These are phyloP conservation scores for Microtus richardsoni DNA, from an alignment of 2,113 vertebrate genomes.

Conservation along the genomic window DNA sequence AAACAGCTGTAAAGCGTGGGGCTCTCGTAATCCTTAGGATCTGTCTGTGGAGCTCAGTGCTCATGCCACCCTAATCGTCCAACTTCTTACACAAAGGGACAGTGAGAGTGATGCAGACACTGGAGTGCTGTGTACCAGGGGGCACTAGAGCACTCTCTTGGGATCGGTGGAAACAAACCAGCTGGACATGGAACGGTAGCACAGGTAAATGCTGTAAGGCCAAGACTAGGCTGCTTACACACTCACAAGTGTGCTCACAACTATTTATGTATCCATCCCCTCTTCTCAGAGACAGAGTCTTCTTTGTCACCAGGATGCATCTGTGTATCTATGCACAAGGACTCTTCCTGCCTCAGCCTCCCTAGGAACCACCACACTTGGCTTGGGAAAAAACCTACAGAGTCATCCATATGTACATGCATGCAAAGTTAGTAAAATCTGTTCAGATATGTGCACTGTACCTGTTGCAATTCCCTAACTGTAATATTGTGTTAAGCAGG, in stretches of 20 bases:
- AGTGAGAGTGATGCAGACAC: neutral
- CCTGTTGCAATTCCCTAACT: neutral
- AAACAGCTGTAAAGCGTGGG: neutral
- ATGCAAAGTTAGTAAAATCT: neutral
- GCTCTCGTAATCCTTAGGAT: neutral
- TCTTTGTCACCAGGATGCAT: neutral
- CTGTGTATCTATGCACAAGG: neutral
- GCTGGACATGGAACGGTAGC: neutral
- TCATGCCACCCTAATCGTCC: neutral
- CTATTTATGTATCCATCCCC: no score
- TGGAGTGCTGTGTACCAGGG: neutral
- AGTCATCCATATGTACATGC: neutral
- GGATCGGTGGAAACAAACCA: neutral
- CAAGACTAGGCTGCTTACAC: neutral
- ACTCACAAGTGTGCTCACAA: neutral
- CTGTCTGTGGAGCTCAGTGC: neutral
- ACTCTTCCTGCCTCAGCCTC: neutral
- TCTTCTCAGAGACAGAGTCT: neutral
- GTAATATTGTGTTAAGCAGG: neutral
- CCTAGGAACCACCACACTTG: neutral
- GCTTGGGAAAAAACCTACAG: neutral
- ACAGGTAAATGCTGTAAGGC: neutral
- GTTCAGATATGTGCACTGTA: neutral
- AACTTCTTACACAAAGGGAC: neutral
- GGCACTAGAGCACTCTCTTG: neutral